Conservation (phyloP, 2,113 vertebrate species). For the Cebidichthys violaceus region DNA sequence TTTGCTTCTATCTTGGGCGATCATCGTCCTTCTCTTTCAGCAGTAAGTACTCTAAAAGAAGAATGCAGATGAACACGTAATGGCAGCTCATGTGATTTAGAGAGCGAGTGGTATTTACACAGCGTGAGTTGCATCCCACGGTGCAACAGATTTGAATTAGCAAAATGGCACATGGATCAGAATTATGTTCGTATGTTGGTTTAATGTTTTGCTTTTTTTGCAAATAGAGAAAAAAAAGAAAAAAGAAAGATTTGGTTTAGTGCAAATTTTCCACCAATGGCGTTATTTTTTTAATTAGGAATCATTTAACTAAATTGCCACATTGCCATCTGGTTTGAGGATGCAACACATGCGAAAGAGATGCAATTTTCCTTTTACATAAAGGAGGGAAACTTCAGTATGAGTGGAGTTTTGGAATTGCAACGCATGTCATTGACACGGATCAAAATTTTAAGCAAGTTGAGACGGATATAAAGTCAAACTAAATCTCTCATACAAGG, state of each 20-base stretch:
- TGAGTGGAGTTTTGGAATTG: slow-evolving; percentile 39
- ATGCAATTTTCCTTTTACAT: slow-evolving; percentile 55
- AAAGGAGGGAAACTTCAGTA: slow-evolving; percentile 53
- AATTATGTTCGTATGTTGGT: slow-evolving; percentile 51
- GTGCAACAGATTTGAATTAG: slow-evolving; percentile 53
- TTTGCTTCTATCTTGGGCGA: neutral
- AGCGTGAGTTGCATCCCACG: slow-evolving; percentile 35
- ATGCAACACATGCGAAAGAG: slow-evolving; percentile 71
- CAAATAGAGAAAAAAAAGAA: slow-evolving; percentile 6
- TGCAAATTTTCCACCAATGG: slow-evolving; percentile 45
- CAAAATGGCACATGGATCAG: slow-evolving; percentile 52
- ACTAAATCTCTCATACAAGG: slow-evolving; percentile 3
- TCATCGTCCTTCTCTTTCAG: slow-evolving; percentile 15
- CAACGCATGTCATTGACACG: neutral
- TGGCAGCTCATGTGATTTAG: slow-evolving; percentile 27
- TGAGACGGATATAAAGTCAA: slow-evolving; percentile 16
- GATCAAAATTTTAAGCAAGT: slow-evolving; percentile 8
- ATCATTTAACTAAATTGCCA: slow-evolving; percentile 72
- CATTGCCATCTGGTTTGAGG: slow-evolving; percentile 75
- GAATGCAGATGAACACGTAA: slow-evolving; percentile 33
- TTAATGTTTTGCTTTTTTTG: slow-evolving; percentile 59
- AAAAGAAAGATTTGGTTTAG: slow-evolving; percentile 49
- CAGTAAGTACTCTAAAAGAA: slow-evolving; percentile 27
- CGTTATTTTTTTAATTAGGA: slow-evolving; percentile 71
- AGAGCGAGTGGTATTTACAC: slow-evolving; percentile 44